Percentiles rank a stretch among this genome's conserved stretches.
These are phyloP conservation scores for Acanthis flammea DNA, from an alignment of 2,797 vertebrate genomes.

Conservation along the genomic window DNA sequence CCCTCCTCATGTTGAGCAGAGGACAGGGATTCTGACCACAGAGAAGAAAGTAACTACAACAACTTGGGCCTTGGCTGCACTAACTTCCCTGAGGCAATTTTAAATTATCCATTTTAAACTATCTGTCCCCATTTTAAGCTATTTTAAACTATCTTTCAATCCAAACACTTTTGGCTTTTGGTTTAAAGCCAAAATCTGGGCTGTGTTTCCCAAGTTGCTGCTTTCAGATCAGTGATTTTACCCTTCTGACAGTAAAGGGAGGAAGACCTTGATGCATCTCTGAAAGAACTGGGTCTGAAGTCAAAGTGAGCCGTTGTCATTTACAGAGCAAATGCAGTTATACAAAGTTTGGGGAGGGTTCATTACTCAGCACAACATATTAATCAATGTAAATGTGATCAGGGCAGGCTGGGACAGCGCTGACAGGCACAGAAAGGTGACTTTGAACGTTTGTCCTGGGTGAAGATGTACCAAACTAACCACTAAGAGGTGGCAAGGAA, in stretches of 20 bases:
- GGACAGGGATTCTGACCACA: background rate
- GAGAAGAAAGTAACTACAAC: background rate
- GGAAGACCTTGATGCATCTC: background rate
- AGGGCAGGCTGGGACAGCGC: background rate
- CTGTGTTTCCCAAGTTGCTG: background rate
- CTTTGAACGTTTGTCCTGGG: background rate
- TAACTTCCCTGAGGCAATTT: background rate
- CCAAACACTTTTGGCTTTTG: background rate
- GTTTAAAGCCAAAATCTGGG: background rate
- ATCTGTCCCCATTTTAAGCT: background rate
- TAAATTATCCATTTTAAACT: background rate
- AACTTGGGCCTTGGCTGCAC: background rate
- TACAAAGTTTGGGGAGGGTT: background rate
- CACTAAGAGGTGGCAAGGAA: background rate
- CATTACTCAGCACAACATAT: conserved; percentile 47
- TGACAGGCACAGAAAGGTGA: conserved; percentile 21
- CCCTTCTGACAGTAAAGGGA: background rate
- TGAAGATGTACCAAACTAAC: background rate
- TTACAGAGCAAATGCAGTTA: conserved; percentile 4
- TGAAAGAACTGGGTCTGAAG: background rate
- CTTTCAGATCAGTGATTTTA: background rate
- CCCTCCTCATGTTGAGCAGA: background rate
- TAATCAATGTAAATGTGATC: conserved; percentile 60
- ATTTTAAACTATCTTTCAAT: background rate
- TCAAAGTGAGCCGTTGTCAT: background rate